These are phyloP conservation scores for Falcunculus frontatus DNA, from an alignment of 2,113 vertebrate genomes.

Conservation along the genomic window DNA sequence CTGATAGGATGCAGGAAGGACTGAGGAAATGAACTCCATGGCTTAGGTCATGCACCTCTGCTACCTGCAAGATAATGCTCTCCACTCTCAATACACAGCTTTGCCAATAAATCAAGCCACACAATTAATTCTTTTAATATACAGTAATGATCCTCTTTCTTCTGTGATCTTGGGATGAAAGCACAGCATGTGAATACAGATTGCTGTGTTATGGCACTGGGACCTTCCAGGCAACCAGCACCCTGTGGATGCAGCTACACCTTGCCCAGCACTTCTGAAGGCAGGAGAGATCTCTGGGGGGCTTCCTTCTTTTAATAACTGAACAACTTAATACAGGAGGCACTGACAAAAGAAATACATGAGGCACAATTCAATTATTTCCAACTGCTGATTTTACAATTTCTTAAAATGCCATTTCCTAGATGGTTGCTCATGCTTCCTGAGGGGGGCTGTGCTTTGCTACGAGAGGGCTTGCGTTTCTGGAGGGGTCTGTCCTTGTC, in stretches of 20 bases:
- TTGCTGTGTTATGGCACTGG: fast-evolving
- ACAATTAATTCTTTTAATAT: background rate
- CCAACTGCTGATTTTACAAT: background rate
- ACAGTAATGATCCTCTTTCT: background rate
- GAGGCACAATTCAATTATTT: background rate
- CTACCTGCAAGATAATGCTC: background rate
- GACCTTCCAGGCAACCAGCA: background rate
- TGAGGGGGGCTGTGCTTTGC: background rate
- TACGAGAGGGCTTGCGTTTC: background rate
- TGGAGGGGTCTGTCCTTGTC: background rate
- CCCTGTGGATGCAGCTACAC: background rate
- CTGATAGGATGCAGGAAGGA: fast-evolving
- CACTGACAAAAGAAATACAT: background rate
- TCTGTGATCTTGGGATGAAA: background rate
- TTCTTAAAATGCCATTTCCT: background rate
- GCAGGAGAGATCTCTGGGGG: background rate
- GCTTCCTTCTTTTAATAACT: background rate
- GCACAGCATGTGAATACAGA: background rate
- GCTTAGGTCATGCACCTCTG: fast-evolving
- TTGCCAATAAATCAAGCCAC: background rate
- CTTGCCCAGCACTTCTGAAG: background rate
- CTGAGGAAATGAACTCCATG: background rate
- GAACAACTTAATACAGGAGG: background rate
- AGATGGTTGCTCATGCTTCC: background rate
- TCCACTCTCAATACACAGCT: background rate